phyloP scores from a whole-genome alignment of 2,113 vertebrate species.

The Osmerus eperlanus region DNA sequence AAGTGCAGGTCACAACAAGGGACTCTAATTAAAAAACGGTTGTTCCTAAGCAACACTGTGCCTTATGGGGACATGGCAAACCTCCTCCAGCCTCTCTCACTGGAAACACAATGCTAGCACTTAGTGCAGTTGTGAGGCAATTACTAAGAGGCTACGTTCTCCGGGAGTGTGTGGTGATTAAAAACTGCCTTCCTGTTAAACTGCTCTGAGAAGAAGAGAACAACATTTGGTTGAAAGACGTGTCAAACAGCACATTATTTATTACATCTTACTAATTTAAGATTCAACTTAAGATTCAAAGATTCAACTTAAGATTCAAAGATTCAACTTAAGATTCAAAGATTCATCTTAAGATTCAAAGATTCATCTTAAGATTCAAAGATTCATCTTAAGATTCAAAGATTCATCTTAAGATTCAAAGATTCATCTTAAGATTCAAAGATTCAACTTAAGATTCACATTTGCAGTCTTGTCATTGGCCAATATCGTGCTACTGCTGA shows the following conservation, averaged over 20 bases:
- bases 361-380: no score
- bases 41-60: constrained; percentile 17
- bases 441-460: no score
- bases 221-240: no score
- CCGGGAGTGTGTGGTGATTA: constrained; percentile 22
- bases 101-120: neutral
- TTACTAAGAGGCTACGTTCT: neutral
- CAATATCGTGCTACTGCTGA: no score
- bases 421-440: no score
- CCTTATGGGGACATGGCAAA: neutral
- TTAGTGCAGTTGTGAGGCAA: neutral
- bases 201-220: neutral
- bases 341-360: no score
- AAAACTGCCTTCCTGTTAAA: constrained; percentile 23
- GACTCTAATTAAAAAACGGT: neutral
- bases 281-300: no score
- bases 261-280: neutral
- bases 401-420: no score
- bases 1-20: constrained; percentile 17
- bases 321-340: no score
- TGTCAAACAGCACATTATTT: neutral
- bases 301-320: no score
- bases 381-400: no score
- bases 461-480: no score
- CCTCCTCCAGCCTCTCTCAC: neutral